These are phyloP conservation scores for Hypena proboscidalis DNA, from an alignment of 2,888 invertebrate species.

Conservation along the genomic window DNA sequence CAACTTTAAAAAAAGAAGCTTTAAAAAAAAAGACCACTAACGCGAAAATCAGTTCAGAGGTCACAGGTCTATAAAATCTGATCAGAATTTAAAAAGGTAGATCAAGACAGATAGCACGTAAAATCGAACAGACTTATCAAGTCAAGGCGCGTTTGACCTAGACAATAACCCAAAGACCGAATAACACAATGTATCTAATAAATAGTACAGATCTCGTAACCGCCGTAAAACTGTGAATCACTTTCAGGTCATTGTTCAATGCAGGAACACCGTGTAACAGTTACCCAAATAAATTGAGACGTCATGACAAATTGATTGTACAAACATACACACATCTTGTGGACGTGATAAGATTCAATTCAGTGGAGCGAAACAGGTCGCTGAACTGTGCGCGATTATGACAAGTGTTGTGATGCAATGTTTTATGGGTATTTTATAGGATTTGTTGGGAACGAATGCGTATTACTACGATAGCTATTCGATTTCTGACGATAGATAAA, in stretches of 20 bases:
- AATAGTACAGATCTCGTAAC: constrained; percentile 59
- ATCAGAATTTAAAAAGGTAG: too few species aligned
- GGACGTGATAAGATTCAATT: constrained; percentile 68
- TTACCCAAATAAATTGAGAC: constrained; percentile 79
- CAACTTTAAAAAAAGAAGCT: too few species aligned
- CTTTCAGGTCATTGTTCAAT: constrained; percentile 75
- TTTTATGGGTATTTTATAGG: constrained; percentile 1
- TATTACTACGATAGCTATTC: too few species aligned
- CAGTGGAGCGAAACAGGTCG: constrained; percentile 61
- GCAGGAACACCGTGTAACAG: constrained; percentile 67
- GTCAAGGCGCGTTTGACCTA: too few species aligned
- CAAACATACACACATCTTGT: constrained; percentile 58
- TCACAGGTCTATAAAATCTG: too few species aligned
- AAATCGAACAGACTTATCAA: too few species aligned
- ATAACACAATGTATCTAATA: constrained; percentile 47
- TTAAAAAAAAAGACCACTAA: too few species aligned
- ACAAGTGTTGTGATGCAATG: constrained; percentile 37
- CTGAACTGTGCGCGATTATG: constrained; percentile 52
- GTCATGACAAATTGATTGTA: constrained; percentile 70
- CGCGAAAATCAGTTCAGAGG: too few species aligned
- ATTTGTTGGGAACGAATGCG: background rate
- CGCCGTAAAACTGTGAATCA: constrained; percentile 74
- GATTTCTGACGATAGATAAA: too few species aligned
- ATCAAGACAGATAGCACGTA: too few species aligned
- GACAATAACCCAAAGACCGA: constrained; percentile 58